A percentile compares a stretch with the other conserved stretches of the same genome.
Evolutionary conservation across 2,888 invertebrate genomes (phyloP).

Genomic region (Hydrotaea diabolus): DNA sequence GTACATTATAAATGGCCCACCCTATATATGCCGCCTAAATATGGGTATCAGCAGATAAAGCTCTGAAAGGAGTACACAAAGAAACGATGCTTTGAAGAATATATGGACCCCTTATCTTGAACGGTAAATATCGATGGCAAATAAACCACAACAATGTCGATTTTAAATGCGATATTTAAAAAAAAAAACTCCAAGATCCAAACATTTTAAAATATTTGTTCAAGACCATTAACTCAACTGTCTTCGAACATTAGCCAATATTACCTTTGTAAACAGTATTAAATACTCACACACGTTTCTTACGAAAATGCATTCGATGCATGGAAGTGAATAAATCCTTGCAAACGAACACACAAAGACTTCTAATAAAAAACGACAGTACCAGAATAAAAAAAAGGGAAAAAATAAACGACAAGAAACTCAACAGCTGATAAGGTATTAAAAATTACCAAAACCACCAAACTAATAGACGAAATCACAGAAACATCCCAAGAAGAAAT

Average conservation of each 20-base stretch:
- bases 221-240: slow-evolving; percentile 59
- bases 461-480: slow-evolving; percentile 20
- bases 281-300: slow-evolving; percentile 48
- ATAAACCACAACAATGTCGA: neutral
- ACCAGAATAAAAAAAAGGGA: slow-evolving; percentile 15
- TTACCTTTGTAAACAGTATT: slow-evolving; percentile 46
- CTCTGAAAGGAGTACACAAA: too few relatives aligned
- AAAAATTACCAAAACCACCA: slow-evolving; percentile 73
- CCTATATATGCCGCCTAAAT: too few relatives aligned
- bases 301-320: slow-evolving; percentile 25
- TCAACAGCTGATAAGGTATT: slow-evolving; percentile 75
- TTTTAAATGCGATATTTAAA: neutral
- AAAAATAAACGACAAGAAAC: slow-evolving; percentile 40
- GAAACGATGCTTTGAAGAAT: too few relatives aligned
- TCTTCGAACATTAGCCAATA: slow-evolving; percentile 50
- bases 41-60: too few relatives aligned
- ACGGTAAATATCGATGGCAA: too few relatives aligned
- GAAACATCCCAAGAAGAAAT: neutral
- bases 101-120: too few relatives aligned
- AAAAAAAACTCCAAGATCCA: too few relatives aligned
- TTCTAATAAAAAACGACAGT: neutral
- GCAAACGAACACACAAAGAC: neutral
- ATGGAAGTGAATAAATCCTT: slow-evolving; percentile 62
- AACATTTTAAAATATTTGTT: too few relatives aligned
- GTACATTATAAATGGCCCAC: too few relatives aligned